These are phyloP conservation scores for Harpalus rufipes DNA, from an alignment of 2,888 invertebrate genomes.

Conservation along the genomic window DNA sequence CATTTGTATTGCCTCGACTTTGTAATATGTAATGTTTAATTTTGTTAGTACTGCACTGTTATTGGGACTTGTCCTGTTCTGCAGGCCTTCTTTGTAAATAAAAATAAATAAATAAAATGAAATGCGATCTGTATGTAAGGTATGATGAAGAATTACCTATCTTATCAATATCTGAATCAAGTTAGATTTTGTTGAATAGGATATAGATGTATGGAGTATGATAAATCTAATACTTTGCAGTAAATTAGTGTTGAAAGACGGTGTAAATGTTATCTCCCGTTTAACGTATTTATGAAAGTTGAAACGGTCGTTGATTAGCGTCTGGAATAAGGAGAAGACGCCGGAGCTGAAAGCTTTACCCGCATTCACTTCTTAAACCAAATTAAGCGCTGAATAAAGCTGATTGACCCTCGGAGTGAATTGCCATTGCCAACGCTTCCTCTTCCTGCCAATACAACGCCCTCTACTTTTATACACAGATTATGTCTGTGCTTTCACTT, in stretches of 20 bases:
- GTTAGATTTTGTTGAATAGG: not conserved
- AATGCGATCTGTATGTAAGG: not conserved
- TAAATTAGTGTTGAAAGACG: not conserved
- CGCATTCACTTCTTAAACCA: conserved; percentile 49
- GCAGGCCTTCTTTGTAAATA: too few relatives aligned
- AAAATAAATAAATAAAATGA: too few relatives aligned
- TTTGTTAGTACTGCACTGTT: too few relatives aligned
- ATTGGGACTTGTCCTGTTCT: too few relatives aligned
- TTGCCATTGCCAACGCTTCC: conserved; percentile 20
- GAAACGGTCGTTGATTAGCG: conserved; percentile 49
- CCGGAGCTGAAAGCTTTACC: conserved; percentile 10
- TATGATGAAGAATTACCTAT: not conserved
- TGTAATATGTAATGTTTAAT: too few relatives aligned
- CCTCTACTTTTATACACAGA: not conserved
- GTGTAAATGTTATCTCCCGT: conserved; percentile 10
- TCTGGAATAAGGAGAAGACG: conserved; percentile 15
- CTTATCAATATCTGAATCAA: not conserved
- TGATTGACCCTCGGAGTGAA: conserved; percentile 43
- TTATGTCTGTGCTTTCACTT: not conserved
- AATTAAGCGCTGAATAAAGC: conserved; percentile 58
- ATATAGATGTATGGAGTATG: not conserved
- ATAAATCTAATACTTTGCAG: not conserved
- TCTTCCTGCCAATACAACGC: conserved; percentile 13
- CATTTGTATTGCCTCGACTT: too few relatives aligned
- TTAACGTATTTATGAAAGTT: conserved; percentile 55